Conservation (phyloP, 2,888 invertebrate genomes). For the Cryptocephalus primarius region DNA sequence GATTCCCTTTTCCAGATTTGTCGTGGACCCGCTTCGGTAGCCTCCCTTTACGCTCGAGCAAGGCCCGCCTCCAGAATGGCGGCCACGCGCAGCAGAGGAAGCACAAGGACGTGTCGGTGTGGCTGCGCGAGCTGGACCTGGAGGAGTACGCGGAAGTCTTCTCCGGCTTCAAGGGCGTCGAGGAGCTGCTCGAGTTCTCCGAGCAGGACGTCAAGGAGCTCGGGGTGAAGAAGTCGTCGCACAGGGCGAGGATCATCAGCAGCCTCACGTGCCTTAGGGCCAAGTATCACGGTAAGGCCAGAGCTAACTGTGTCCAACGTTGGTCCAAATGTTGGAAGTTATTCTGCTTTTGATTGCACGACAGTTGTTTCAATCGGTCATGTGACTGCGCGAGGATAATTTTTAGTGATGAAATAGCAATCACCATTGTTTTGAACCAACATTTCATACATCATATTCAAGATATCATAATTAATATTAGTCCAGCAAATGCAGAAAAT, state of each 20-base stretch:
- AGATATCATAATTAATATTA: background rate
- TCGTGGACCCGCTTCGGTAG: conserved; percentile 32
- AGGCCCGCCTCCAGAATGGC: conserved; percentile 19
- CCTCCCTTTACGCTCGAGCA: conserved; percentile 26
- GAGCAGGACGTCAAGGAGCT: conserved; percentile 49
- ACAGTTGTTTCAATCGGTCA: too few relatives aligned
- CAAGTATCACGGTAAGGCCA: conserved; percentile 44
- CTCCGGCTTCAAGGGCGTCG: conserved; percentile 43
- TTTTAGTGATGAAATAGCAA: too few relatives aligned
- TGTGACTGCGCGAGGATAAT: too few relatives aligned
- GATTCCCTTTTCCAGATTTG: conserved; percentile 23
- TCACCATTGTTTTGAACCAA: too few relatives aligned
- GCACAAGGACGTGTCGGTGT: conserved; percentile 44
- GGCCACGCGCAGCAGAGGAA: conserved; percentile 28
- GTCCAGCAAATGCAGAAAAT: too few relatives aligned
- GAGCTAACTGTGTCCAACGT: too few relatives aligned
- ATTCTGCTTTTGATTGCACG: too few relatives aligned
- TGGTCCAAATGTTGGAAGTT: too few relatives aligned
- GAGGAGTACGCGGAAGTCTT: conserved; percentile 45
- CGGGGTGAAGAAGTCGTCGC: conserved; percentile 51
- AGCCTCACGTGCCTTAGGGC: conserved; percentile 51
- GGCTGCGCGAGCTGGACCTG: conserved; percentile 51
- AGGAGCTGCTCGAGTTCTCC: conserved; percentile 45
- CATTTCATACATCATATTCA: too few relatives aligned
- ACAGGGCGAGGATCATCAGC: conserved; percentile 52